Evolutionary conservation across 2,113 vertebrate genomes (phyloP).

Genomic region (Sturnira hondurensis): DNA sequence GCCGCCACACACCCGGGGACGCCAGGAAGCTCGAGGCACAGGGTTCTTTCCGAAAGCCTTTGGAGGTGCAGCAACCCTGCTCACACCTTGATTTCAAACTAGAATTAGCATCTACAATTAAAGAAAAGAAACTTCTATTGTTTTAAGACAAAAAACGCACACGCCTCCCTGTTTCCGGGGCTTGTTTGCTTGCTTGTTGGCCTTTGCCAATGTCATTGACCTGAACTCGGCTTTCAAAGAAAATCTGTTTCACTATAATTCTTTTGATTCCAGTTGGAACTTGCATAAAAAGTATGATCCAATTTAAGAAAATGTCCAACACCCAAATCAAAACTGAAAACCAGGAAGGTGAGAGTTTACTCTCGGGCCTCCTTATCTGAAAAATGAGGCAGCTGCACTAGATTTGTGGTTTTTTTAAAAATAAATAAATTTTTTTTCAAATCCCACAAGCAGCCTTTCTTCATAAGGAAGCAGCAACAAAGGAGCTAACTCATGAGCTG

Average conservation of each 20-base stretch:
- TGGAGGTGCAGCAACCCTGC: neutral
- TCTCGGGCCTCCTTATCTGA: neutral
- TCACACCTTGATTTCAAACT: neutral
- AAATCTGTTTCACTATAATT: neutral
- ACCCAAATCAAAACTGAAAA: slow-evolving; percentile 27
- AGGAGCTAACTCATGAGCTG: neutral
- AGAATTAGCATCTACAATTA: neutral
- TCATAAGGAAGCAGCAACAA: neutral
- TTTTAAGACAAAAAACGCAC: neutral
- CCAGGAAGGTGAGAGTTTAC: neutral
- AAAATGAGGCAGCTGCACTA: neutral
- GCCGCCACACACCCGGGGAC: neutral
- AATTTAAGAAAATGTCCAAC: neutral
- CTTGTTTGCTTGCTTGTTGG: neutral
- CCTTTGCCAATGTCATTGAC: neutral
- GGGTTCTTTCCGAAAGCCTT: neutral
- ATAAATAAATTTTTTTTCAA: neutral
- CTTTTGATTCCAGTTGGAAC: slow-evolving; percentile 3
- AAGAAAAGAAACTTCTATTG: neutral
- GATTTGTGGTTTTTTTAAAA: neutral
- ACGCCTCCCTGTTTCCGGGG: neutral
- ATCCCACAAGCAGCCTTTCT: neutral
- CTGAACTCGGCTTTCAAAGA: neutral
- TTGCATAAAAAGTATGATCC: neutral
- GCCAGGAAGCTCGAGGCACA: neutral